Percentiles rank a stretch among this genome's conserved stretches.
phyloP scores from a whole-genome alignment of 2,797 vertebrate genomes.

The Chaetophractus vellerosus region DNA sequence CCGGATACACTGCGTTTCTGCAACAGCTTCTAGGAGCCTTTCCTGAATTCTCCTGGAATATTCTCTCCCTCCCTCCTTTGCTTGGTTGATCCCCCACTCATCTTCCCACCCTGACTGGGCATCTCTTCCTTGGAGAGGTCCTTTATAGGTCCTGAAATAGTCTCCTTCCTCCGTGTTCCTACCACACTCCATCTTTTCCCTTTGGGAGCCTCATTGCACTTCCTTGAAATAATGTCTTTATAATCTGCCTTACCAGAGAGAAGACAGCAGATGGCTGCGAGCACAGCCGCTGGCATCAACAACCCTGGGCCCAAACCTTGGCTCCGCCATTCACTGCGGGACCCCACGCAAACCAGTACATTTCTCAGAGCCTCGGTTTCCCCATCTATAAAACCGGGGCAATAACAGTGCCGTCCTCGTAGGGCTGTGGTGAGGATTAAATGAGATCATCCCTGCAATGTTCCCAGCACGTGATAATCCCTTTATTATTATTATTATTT shows the following conservation, averaged over 20 bases:
- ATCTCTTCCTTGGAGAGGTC: neutral
- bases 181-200: neutral
- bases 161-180: neutral
- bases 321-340: neutral
- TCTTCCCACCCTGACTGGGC: neutral
- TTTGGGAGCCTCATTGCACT: neutral
- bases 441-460: neutral
- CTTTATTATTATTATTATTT: too few relatives aligned
- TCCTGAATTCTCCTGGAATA: neutral
- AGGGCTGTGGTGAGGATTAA: neutral
- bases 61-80: neutral
- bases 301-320: neutral
- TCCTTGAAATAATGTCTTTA: neutral
- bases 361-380: neutral
- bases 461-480: too few relatives aligned
- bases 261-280: neutral
- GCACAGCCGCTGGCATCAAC: neutral
- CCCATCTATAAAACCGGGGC: neutral
- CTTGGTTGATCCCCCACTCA: neutral
- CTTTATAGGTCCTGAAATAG: neutral
- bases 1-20: neutral
- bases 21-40: neutral
- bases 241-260: neutral
- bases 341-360: neutral
- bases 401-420: rapidly evolving